Conservation (phyloP, 1,140 invertebrate genomes). For the Mycetomoellerius zeteki region DNA sequence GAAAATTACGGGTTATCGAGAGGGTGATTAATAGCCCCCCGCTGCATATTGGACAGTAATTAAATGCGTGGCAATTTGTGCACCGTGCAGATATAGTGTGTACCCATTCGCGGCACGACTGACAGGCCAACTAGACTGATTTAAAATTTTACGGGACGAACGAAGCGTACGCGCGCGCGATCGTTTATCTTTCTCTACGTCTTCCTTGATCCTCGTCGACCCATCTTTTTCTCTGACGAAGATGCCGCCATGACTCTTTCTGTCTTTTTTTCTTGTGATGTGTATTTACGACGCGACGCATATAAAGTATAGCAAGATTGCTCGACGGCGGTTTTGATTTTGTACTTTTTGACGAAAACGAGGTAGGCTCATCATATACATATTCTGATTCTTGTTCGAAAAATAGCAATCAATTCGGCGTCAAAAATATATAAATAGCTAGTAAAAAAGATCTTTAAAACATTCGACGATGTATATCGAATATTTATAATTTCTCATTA, state of each 20-base stretch:
- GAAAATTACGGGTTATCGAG: slow-evolving; percentile 77
- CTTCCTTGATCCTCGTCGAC: slow-evolving; percentile 10
- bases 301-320: slow-evolving; percentile 43
- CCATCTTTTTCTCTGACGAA: slow-evolving; percentile 25
- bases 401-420: slow-evolving; percentile 3
- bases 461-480: neutral
- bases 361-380: slow-evolving; percentile 11
- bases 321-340: slow-evolving; percentile 6
- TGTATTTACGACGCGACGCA: slow-evolving; percentile 28
- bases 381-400: neutral
- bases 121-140: slow-evolving; percentile 75
- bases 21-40: slow-evolving; percentile 74
- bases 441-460: neutral
- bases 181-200: slow-evolving; percentile 4
- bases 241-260: slow-evolving; percentile 7
- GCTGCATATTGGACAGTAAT: slow-evolving; percentile 80
- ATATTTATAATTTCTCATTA: neutral
- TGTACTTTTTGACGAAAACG: slow-evolving; percentile 7
- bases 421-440: neutral
- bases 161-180: slow-evolving; percentile 39
- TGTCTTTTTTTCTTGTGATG: slow-evolving; percentile 40
- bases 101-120: slow-evolving; percentile 66
- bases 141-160: slow-evolving; percentile 66
- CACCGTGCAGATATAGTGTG: slow-evolving; percentile 71
- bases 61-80: slow-evolving; percentile 83